Evolutionary conservation across 2,888 invertebrate species (phyloP).

Genomic region (Patella pellucida): DNA sequence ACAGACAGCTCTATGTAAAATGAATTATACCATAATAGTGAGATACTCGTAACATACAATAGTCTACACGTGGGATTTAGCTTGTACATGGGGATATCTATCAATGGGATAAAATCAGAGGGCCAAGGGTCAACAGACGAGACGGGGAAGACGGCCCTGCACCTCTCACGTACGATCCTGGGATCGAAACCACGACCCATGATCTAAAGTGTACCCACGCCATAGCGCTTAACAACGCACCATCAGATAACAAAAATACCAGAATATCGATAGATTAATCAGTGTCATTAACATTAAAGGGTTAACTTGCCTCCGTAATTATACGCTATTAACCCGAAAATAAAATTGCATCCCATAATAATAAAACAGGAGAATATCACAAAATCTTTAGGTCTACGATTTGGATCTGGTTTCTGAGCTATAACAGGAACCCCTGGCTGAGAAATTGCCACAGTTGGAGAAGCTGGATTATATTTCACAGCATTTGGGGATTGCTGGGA

Average conservation of each 20-base stretch:
- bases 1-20: no score
- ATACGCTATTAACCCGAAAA: conserved; percentile 60
- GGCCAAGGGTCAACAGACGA: no score
- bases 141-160: no score
- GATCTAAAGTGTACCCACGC: no score
- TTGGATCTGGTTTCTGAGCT: conserved; percentile 49
- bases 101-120: no score
- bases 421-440: conserved; percentile 34
- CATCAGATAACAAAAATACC: background rate
- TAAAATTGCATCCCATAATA: conserved; percentile 57
- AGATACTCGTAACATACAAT: no score
- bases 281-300: background rate
- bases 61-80: no score
- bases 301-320: conserved; percentile 56
- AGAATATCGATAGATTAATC: background rate
- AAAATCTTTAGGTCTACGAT: conserved; percentile 60
- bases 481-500: background rate
- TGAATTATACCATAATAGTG: no score
- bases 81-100: no score
- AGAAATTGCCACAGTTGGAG: background rate
- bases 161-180: no score
- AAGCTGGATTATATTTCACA: background rate
- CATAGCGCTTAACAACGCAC: background rate
- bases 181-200: no score
- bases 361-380: conserved; percentile 61